Evolutionary conservation across 1,140 invertebrate genomes (phyloP), one percentile per base, ranked within the genome.

Genomic region (Pachyrhynchus sulphureomaculatus): DNA sequence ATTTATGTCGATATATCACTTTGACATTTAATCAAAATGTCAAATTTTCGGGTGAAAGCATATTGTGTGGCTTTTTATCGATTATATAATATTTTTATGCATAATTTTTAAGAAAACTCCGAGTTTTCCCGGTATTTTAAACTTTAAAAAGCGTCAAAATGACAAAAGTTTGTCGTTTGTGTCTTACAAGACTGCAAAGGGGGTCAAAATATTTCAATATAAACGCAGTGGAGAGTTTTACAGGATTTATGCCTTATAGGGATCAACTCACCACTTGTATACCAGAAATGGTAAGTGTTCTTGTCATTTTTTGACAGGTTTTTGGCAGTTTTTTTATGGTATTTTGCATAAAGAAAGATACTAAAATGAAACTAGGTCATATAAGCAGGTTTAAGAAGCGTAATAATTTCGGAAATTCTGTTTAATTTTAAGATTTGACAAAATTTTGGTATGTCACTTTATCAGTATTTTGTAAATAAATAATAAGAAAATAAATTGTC

Each of bases 121-220:
- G 32, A 48, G 37, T n/a, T 52, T 52, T 36, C 15, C 18, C n/a
- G 8, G 55, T 18, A 5, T 52, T 52, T 51, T 12, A 26, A 12
- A 48, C 17, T 29, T 15, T 15, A 10, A 36, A 44, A 36, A 21
- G 6, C n/a, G 29, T 29, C 36, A 64, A 42, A 52, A 67, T 67
- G 66, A 64, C 66, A 44, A 69, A 69, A 69, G 64, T 69, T 44
- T 69, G 68, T 52, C 63, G 68, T 59, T 47, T 69, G 24, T 69
- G 68, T 54, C 57, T 69, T n/a, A 26, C 32, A 17, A 65, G 42
- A 39, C 52, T 69, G 32, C 60, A 65, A 24, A 59, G 61, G 34
- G 66, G 57, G 17, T 64, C 66, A 21, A 69, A 69, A 47, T 66
- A 66, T 48, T 68, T 69, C 33, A 67, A 68, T 26, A 68, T 69